A percentile compares a stretch with the other conserved stretches of the same genome.
These are phyloP conservation scores for Pangasianodon hypophthalmus DNA, from an alignment of 2,113 vertebrate species.

Conservation along the genomic window DNA sequence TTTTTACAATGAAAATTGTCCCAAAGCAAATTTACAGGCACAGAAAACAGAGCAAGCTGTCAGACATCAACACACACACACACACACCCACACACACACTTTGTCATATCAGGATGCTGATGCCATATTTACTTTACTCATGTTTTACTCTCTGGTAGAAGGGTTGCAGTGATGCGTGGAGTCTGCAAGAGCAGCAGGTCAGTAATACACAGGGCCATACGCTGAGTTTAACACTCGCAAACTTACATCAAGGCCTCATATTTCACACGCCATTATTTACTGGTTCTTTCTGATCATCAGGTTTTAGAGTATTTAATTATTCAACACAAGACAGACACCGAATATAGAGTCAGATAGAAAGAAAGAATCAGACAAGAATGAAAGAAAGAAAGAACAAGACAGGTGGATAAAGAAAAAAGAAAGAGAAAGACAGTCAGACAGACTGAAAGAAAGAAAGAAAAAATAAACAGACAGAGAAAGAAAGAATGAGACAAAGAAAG, in stretches of 20 bases:
- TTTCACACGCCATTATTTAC: neutral
- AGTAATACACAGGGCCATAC: slow-evolving; percentile 25
- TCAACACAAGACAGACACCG: neutral
- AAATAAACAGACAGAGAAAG: neutral
- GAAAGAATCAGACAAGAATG: neutral
- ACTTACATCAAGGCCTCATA: neutral
- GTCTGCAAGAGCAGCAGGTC: slow-evolving; percentile 14
- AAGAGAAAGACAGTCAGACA: neutral
- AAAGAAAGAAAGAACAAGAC: neutral
- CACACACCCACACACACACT: neutral
- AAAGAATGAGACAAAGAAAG: neutral
- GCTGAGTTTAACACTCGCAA: slow-evolving; percentile 29
- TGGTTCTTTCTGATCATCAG: neutral
- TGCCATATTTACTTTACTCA: neutral
- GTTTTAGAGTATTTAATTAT: neutral
- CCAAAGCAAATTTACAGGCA: neutral
- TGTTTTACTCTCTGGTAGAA: slow-evolving; percentile 27
- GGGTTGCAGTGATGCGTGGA: slow-evolving; percentile 42
- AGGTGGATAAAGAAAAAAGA: neutral
- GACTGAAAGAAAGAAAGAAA: neutral
- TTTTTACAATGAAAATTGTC: neutral
- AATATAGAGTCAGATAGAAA: neutral
- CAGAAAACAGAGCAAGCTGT: neutral
- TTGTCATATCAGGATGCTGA: neutral
- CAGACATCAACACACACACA: neutral